Evolutionary conservation across 2,888 invertebrate genomes (phyloP), one percentile per base, ranked within the genome.

Genomic region (Laspeyria flexula): DNA sequence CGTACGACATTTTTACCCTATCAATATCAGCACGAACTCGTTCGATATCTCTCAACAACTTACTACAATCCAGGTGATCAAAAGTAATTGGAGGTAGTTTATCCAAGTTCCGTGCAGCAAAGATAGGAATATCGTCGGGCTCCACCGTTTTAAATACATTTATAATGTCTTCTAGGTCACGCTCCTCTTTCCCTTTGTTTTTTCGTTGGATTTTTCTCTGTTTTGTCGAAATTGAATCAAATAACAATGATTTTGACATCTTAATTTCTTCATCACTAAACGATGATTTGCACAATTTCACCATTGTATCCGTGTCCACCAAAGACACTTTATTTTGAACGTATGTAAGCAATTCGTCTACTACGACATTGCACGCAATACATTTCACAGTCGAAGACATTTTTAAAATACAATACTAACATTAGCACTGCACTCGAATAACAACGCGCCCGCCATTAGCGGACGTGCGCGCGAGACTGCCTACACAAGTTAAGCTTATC

Each of bases 171-270:
- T 33, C 30, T 10, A 65, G 3, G 9, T 44, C 39, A 0, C 61
- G 42, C n/a, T 46, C 39, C 43, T 59, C 55, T 37, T 61, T 65
- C n/a, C 60, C 61, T 5, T 50, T 29, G 0, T 45, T 13, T 44
- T 62, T 65, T 2, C 65, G 38, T 3, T 5, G n/a, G 1, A 49
- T 35, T 40, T 54, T 65, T 0, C 52, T 42, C 6, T 31, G 10
- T 3, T 55, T 57, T n/a, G 52, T 35, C 6, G 65, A 39, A 6
- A 61, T n/a, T 0, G 59, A 53, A 25, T 59, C 58, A 33, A 58
- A 58, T 5, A 64, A 31, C 23, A 60, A 43, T 38, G 43, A 37
- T 11, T 60, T 52, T 11, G 60, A 54, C 15, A 57, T 52, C 43
- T 43, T 29, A 3, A 58, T 64, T 21, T 59, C 47, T 42, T 18